Base-by-base conservation (phyloP, 1,140 invertebrate genomes). In the Zaprionus inermis region DNA sequence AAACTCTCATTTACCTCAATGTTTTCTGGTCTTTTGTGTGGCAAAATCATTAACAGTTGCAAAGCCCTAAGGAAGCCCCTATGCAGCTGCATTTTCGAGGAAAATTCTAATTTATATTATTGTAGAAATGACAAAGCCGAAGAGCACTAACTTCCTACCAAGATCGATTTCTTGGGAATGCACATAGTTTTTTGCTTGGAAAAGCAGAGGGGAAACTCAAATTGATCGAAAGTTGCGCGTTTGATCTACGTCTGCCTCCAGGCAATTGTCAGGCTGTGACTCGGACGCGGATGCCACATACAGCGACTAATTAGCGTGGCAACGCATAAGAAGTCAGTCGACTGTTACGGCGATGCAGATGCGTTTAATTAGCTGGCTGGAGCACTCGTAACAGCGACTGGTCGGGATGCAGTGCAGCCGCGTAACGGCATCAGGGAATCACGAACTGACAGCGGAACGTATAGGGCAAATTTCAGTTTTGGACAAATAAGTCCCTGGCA, bases 291-390 rank as follows among this genome's bases (percentile, higher is more conserved):
- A 64, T 54, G 51, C 51, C 54, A 56, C 28, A 22, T 34, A 34
- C 30, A 32, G 38, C n/a, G 71, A 83, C 84, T 89, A 89, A 89
- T 89, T 89, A 89, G 78, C 56, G 41, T 36, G 5, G n/a, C 46
- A 56, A 24, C 70, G 41, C 34, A 60, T 60, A 36, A 58, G 67
- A 52, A 32, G 30, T n/a, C 59, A 46, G 20, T 20, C 22, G 3
- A 56, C 36, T 32, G 24, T 18, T 12, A 38, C 52, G 20, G 12
- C 41, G 49, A 16, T 81, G 83, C 83, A 79, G 76, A 83, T 86
- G 82, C 83, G 73, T 79, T 83, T 88, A 88, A 86, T 86, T 86
- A 88, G 79, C 36, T 18, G 41, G 28, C 14, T n/a, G 5, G 12
- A 38, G 32, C 44, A 20, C 18, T 16, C n/a, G 38, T 16, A 44